Conservation (phyloP, 1,140 invertebrate genomes). For the Stegodyphus mimosarum region DNA sequence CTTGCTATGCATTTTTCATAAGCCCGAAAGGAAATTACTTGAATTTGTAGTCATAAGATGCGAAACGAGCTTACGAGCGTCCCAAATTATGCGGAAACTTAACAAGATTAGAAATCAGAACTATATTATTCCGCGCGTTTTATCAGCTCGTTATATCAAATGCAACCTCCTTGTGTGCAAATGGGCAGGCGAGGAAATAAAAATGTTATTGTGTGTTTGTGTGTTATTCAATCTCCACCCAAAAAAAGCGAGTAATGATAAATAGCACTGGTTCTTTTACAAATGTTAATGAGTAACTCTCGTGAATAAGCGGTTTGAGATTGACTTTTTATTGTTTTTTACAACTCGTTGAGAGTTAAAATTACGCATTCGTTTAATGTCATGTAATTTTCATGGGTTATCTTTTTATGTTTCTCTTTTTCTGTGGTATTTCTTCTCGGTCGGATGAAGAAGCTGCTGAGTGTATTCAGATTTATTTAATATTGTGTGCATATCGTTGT, state of each 20-base stretch:
- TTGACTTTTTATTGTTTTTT: not conserved
- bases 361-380: not conserved
- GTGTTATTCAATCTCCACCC: conserved; percentile 25
- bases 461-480: not conserved
- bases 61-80: conserved; percentile 39
- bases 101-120: conserved; percentile 59
- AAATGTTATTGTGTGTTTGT: conserved; percentile 49
- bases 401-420: not conserved
- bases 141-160: conserved; percentile 34
- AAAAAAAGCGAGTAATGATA: conserved; percentile 7
- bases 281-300: conserved; percentile 54
- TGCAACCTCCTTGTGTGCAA: conserved; percentile 29
- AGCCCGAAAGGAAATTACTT: conserved; percentile 59
- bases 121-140: conserved; percentile 10
- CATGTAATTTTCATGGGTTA: conserved; percentile 1
- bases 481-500: not conserved
- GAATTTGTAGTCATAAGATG: conserved; percentile 61
- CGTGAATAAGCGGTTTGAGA: conserved; percentile 25
- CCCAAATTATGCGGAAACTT: conserved; percentile 56
- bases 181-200: conserved; percentile 10
- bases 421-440: too few relatives aligned
- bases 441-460: not conserved
- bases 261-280: conserved; percentile 31
- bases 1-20: conserved; percentile 61
- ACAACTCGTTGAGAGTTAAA: not conserved